A percentile compares a stretch with the other conserved stretches of the same genome.
These are phyloP conservation scores for Notodonta ziczac DNA, from an alignment of 2,888 invertebrate genomes.

Conservation along the genomic window DNA sequence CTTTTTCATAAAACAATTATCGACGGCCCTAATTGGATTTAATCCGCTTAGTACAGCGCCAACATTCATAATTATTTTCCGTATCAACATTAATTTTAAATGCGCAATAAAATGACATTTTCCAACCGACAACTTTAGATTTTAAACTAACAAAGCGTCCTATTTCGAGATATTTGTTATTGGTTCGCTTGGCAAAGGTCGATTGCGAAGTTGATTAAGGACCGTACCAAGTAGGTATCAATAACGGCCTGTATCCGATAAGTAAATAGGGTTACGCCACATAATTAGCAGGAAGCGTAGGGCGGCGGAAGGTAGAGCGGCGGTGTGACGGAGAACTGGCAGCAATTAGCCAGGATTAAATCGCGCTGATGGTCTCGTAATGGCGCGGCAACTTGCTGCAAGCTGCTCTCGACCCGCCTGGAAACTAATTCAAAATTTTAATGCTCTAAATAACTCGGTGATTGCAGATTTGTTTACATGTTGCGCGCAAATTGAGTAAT, in stretches of 20 bases:
- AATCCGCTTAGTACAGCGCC: conserved; percentile 32
- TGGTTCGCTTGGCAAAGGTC: conserved; percentile 45
- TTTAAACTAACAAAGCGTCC: conserved; percentile 1
- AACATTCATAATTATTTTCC: conserved; percentile 34
- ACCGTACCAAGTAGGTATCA: conserved; percentile 17
- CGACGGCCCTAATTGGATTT: conserved; percentile 8
- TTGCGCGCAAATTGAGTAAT: conserved; percentile 19
- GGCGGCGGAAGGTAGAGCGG: conserved; percentile 34
- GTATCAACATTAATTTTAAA: conserved; percentile 41
- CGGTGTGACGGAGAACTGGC: conserved; percentile 53
- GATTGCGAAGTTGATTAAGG: conserved; percentile 59
- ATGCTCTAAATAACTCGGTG: conserved; percentile 52
- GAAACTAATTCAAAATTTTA: conserved; percentile 50
- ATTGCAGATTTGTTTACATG: conserved; percentile 50
- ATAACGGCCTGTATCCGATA: conserved; percentile 51
- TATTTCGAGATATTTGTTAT: conserved; percentile 26
- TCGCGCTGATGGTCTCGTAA: conserved; percentile 56
- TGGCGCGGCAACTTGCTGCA: conserved; percentile 54
- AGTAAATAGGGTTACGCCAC: conserved; percentile 57
- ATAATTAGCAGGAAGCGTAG: conserved; percentile 31
- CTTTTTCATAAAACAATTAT: neutral
- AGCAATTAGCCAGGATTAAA: conserved; percentile 73
- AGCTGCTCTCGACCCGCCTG: conserved; percentile 43
- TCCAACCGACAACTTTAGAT: conserved; percentile 26
- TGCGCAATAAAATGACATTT: conserved; percentile 29